Conservation (phyloP, 1,140 invertebrate species). For the Sinonovacula constricta region DNA sequence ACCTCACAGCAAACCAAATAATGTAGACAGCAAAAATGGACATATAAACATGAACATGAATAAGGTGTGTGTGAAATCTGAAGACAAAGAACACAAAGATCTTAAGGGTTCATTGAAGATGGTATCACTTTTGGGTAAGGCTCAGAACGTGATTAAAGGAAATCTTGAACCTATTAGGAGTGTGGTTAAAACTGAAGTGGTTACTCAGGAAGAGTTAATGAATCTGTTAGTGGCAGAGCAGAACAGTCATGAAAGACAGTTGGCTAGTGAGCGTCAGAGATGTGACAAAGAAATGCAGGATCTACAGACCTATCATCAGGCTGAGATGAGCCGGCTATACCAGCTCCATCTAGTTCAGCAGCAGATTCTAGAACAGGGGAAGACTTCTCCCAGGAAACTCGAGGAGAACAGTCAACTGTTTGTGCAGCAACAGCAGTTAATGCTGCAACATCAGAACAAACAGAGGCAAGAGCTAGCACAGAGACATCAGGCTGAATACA, state of each 20-base stretch:
- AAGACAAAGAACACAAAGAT: no score
- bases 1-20: no score
- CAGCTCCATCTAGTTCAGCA: slow-evolving; percentile 35
- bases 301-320: slow-evolving; percentile 18
- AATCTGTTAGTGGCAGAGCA: neutral
- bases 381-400: neutral
- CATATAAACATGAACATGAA: no score
- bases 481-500: neutral
- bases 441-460: slow-evolving; percentile 23
- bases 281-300: neutral
- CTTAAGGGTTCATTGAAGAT: no score
- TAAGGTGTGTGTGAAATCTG: no score
- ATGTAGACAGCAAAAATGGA: no score
- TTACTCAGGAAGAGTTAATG: neutral
- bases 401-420: slow-evolving; percentile 34
- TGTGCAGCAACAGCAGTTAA: slow-evolving; percentile 35
- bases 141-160: no score
- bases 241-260: neutral
- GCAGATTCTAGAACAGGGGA: slow-evolving; percentile 2
- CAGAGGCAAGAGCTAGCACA: neutral
- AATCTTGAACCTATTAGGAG: no score
- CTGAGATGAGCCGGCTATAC: slow-evolving; percentile 27
- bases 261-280: neutral
- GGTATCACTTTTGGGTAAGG: no score
- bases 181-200: no score